Evolutionary conservation across 2,797 vertebrate species (phyloP), one percentile per base, ranked within the genome.

Genomic region (Semotilus atromaculatus): DNA sequence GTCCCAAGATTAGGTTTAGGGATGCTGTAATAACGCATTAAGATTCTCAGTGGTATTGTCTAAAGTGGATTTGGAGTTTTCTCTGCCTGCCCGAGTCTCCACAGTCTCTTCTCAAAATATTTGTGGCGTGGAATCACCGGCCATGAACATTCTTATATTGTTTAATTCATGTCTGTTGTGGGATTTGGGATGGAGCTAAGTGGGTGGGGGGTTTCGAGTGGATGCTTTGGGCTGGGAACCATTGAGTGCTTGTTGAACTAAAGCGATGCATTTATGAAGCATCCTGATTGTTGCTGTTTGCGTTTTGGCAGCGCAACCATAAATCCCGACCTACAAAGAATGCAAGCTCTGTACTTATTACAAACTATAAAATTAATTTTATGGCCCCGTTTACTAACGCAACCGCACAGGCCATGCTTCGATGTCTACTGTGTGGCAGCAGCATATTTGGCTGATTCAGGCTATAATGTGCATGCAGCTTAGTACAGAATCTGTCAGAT

Each of bases 81-180:
- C 75, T 85, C 77, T 86, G 88, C 72, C 85, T 45, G 82, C n/a
- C 36, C 38, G 53, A 64, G 51, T 80, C 60, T 48, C 62, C 43
- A 77, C 84, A 21, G 77, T 76, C 72, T 88, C 55, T 78, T 87
- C 80, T 84, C 74, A 84, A 86, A 88, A 88, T 86, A 90, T 89
- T 77, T 89, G 85, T 67, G 86, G 88, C 64, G 78, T 79, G 62
- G 74, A 85, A 60, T 89, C 68, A 76, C 73, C 78, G 45, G 85
- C 80, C 81, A 86, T 66, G 51, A 87, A 67, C 87, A 87, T 89
- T 86, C 79, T 88, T 85, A 72, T 79, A 78, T 86, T 79, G 89
- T 87, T 88, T 85, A 75, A 87, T 82, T 81, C 80, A 74, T 78
- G 86, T 87, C 86, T 89, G 83, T 88, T 89, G 79, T 89, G 83